Evolutionary conservation across 2,888 invertebrate species (phyloP), one percentile per base, ranked within the genome.

Genomic region (Marasmarcha lunaedactyla): DNA sequence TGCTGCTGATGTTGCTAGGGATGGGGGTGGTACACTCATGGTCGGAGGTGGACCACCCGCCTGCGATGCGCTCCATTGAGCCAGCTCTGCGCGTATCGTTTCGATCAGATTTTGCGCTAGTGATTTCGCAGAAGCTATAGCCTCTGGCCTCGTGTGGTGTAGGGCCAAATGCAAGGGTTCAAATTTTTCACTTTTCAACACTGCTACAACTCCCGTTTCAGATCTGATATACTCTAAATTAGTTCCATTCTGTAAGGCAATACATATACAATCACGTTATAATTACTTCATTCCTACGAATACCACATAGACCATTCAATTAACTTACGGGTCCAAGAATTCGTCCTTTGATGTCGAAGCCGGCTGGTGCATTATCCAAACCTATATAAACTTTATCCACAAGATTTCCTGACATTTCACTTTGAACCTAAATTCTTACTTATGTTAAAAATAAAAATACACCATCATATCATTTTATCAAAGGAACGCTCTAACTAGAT

Each of bases 151-250:
- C 9, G 88, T 86, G 76, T 93, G 92, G 58, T 92, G 91, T 50
- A 93, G 79, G 50, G 88, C 89, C 50, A 93, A 84, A 72, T 93
- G 91, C 57, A 93, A 76, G 1, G 92, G 91, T 59, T 92, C 92
- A 37, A 71, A 63, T 45, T 91, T 91, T 46, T 81, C 83, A 36
- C 90, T 90, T 56, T 91, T 85, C 47, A 93, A 70, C 9, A 90
- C 89, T 27, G 92, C 90, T 48, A 88, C 88, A 2, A 91, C 91
- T 15, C 92, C 91, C 2, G 93, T 92, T 70, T 93, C 92, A 39
- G 88, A 88, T 49, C 90, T 84, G 50, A 93, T 92, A 52, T 92
- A 93, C 55, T 90, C 87, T 54, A 93, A 81, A 71, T 91, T 90
- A 15, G 89, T 88, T 39, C 89, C 89, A 55, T 87, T 87, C 59